Evolutionary conservation across 2,113 vertebrate species (phyloP).

Genomic region (Tetrao urogallus): DNA sequence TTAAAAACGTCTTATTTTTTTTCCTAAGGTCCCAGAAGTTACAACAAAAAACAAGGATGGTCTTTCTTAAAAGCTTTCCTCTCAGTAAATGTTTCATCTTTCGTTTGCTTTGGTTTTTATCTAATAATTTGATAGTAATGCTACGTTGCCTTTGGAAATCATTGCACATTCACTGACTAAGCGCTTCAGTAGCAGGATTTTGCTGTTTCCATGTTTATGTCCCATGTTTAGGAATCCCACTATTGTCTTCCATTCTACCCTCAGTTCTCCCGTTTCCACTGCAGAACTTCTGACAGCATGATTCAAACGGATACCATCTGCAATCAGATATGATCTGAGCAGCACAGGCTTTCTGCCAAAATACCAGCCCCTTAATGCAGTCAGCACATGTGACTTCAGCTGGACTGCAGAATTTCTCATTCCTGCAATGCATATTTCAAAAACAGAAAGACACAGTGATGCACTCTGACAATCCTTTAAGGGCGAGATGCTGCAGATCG

Average conservation of each 20-base stretch:
- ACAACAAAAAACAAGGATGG: neutral
- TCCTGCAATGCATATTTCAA: neutral
- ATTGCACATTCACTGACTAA: neutral
- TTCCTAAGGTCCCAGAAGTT: neutral
- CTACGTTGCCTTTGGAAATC: neutral
- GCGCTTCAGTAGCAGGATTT: neutral
- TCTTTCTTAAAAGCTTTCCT: neutral
- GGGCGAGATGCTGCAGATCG: neutral
- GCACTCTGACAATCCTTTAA: neutral
- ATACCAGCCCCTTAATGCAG: constrained; percentile 74
- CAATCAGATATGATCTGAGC: constrained; percentile 70
- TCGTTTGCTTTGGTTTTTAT: neutral
- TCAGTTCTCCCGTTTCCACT: neutral
- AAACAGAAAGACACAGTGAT: neutral
- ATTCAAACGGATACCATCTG: constrained; percentile 81
- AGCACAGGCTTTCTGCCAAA: constrained; percentile 76
- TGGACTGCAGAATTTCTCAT: constrained; percentile 54
- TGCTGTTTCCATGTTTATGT: neutral
- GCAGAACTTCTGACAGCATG: constrained; percentile 60
- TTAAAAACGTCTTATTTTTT: neutral
- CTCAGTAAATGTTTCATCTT: neutral
- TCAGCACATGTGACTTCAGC: constrained; percentile 75
- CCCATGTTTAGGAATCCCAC: neutral
- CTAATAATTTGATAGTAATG: neutral
- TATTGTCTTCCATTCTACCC: neutral